Percentiles rank a stretch among this genome's conserved stretches.
Evolutionary conservation across 1,140 invertebrate species (phyloP).

Genomic region (Stenopsyche tienmushanensis): DNA sequence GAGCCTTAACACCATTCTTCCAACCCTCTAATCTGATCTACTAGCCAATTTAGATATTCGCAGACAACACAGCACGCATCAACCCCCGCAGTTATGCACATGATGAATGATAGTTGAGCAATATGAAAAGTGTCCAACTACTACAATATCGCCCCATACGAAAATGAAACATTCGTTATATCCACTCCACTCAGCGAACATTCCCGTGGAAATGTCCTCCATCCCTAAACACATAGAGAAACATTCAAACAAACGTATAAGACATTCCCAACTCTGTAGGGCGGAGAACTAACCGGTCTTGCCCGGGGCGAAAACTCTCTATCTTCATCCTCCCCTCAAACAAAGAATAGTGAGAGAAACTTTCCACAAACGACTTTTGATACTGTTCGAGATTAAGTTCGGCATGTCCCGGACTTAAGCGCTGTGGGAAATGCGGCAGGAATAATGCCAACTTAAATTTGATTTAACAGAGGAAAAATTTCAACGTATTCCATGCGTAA

Average conservation of each 20-base stretch:
- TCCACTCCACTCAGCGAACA: too few species aligned
- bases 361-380: conserved; percentile 36
- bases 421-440: neutral
- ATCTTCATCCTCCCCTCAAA: neutral
- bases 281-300: neutral
- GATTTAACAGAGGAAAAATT: conserved; percentile 23
- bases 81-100: too few species aligned
- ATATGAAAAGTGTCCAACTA: neutral
- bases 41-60: too few species aligned
- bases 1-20: too few species aligned
- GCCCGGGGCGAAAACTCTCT: conserved; percentile 1
- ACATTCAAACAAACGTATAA: neutral
- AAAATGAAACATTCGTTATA: too few species aligned
- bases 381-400: conserved; percentile 37
- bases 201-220: too few species aligned
- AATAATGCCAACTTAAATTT: conserved; percentile 22
- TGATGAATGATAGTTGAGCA: conserved; percentile 2
- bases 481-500: neutral
- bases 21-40: too few species aligned
- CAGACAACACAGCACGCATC: too few species aligned
- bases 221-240: too few species aligned
- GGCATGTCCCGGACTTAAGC: conserved; percentile 27
- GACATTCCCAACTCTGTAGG: neutral
- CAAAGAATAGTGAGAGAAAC: conserved; percentile 26
- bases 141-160: neutral